Conservation (phyloP, 1,140 invertebrate genomes). For the Liolophura sinensis region DNA sequence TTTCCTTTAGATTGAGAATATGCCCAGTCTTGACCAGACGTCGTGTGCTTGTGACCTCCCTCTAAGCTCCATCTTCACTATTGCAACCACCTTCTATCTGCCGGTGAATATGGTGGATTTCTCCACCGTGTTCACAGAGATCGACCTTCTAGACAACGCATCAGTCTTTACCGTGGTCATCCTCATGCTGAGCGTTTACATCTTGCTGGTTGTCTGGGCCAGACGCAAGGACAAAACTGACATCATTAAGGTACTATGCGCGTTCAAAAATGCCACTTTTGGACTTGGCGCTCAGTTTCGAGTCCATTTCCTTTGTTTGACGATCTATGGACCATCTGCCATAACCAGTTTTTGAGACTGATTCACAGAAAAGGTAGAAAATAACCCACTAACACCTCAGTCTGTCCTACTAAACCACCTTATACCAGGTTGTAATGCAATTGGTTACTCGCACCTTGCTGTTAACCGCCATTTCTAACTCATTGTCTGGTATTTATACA, state of each 20-base stretch:
- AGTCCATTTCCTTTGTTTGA: too few species aligned
- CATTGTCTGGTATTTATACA: too few species aligned
- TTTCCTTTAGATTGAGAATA: conserved; percentile 22
- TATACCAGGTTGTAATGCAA: too few species aligned
- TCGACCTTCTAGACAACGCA: conserved; percentile 44
- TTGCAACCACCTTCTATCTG: conserved; percentile 56
- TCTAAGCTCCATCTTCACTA: conserved; percentile 15
- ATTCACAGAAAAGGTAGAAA: too few species aligned
- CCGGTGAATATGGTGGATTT: conserved; percentile 64
- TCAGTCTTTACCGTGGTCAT: conserved; percentile 56
- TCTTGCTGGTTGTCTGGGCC: conserved; percentile 58
- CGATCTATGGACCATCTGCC: too few species aligned
- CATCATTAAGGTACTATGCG: conserved; percentile 27
- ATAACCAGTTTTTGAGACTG: too few species aligned
- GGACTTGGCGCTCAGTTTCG: too few species aligned
- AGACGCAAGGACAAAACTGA: conserved; percentile 58
- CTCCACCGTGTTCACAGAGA: conserved; percentile 58
- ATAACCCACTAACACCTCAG: too few species aligned
- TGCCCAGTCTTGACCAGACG: conserved; percentile 14
- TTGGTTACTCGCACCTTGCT: too few species aligned
- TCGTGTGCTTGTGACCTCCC: conserved; percentile 21
- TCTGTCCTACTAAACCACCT: too few species aligned
- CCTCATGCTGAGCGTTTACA: conserved; percentile 56
- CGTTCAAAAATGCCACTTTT: too few species aligned
- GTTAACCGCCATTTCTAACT: too few species aligned